phyloP scores from a whole-genome alignment of 2,113 vertebrate genomes.

The Gymnorhina tibicen region DNA sequence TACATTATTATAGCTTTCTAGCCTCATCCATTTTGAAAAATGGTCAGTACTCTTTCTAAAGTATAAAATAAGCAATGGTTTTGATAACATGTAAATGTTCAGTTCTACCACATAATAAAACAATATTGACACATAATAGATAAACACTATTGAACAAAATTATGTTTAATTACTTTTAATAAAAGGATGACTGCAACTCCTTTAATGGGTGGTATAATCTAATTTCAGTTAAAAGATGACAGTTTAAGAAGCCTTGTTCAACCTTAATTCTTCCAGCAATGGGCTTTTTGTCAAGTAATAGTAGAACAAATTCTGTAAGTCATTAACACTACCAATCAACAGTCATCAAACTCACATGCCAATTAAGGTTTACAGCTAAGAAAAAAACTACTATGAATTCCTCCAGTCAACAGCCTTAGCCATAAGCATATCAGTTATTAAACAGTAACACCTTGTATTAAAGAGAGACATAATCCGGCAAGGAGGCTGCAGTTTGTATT shows the following conservation, averaged over 20 bases:
- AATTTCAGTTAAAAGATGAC: neutral
- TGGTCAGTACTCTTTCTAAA: neutral
- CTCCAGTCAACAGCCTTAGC: neutral
- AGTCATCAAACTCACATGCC: neutral
- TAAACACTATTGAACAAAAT: neutral
- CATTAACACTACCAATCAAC: neutral
- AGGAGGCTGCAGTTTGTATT: neutral
- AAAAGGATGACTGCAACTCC: neutral
- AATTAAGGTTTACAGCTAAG: neutral
- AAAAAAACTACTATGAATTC: neutral
- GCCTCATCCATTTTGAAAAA: neutral
- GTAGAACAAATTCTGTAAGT: neutral
- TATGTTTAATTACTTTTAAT: neutral
- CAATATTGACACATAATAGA: neutral
- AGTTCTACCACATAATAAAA: neutral
- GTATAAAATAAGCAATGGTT: neutral
- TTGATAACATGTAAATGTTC: neutral
- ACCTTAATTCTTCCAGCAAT: neutral
- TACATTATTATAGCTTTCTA: neutral
- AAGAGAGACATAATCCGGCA: rapidly evolving
- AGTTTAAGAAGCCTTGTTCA: neutral
- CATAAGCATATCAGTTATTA: neutral
- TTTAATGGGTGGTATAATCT: neutral
- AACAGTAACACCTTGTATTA: neutral
- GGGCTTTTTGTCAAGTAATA: neutral